A percentile compares a stretch with the other conserved stretches of the same genome.
Conservation (phyloP, 2,797 vertebrate genomes). For the Leptodactylus fallax region DNA sequence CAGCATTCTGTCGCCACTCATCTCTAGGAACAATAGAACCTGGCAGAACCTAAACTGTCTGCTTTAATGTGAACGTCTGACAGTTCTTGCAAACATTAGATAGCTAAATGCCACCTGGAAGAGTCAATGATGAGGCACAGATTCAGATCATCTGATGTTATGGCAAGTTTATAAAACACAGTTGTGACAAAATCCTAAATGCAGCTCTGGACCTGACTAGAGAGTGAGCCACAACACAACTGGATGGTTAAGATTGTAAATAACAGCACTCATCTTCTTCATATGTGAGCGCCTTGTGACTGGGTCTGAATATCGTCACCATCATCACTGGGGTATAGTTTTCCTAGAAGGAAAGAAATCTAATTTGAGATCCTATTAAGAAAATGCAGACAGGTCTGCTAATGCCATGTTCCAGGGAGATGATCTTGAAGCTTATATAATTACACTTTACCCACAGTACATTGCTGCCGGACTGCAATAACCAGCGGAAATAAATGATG, state of each 20-base stretch:
- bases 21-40: no score
- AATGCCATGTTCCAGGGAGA: not conserved
- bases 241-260: not conserved
- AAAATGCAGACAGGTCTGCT: not conserved
- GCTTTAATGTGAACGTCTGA: no score
- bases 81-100: no score
- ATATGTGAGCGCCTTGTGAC: not conserved
- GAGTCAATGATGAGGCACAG: no score
- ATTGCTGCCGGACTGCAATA: not conserved
- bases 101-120: no score
- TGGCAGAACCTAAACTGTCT: no score
- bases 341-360: constrained; percentile 41
- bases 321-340: not conserved
- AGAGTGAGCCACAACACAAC: not conserved
- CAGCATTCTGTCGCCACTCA: no score
- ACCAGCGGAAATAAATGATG: not conserved
- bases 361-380: constrained; percentile 9
- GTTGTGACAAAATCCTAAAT: not conserved
- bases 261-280: not conserved
- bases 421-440: not conserved
- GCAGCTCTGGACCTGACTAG: not conserved
- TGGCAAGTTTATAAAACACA: no score
- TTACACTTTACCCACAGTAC: not conserved
- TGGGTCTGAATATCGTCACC: no score
- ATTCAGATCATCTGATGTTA: no score